These are phyloP conservation scores for Gnathonemus echidnorhynchus DNA, from an alignment of 2,113 vertebrate genomes.

Conservation along the genomic window DNA sequence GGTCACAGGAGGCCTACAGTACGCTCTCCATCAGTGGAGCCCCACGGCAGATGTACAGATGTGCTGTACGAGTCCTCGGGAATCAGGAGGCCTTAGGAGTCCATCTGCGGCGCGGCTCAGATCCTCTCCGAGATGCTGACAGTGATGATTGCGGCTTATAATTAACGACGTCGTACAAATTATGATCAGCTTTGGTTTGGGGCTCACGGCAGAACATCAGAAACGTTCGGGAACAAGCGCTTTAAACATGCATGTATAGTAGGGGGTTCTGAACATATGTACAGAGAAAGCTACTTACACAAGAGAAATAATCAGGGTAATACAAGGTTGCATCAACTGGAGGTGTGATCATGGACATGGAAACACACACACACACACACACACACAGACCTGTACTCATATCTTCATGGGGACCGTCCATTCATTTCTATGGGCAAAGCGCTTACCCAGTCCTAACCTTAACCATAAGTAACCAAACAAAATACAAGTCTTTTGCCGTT, in stretches of 20 bases:
- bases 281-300: background rate
- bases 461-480: background rate
- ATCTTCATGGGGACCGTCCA: background rate
- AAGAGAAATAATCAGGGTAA: background rate
- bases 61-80: background rate
- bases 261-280: background rate
- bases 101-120: background rate
- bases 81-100: background rate
- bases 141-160: background rate
- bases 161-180: background rate
- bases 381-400: background rate
- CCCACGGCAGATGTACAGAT: background rate
- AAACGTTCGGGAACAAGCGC: background rate
- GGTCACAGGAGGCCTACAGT: background rate
- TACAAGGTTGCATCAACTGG: background rate
- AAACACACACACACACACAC: background rate
- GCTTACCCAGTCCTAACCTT: background rate
- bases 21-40: accelerated
- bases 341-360: background rate
- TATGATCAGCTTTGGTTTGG: background rate
- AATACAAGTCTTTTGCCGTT: background rate
- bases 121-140: background rate
- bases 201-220: background rate
- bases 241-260: background rate
- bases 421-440: background rate